Base-by-base conservation (phyloP, 1,140 invertebrate genomes). In the Heterodera schachtii region DNA sequence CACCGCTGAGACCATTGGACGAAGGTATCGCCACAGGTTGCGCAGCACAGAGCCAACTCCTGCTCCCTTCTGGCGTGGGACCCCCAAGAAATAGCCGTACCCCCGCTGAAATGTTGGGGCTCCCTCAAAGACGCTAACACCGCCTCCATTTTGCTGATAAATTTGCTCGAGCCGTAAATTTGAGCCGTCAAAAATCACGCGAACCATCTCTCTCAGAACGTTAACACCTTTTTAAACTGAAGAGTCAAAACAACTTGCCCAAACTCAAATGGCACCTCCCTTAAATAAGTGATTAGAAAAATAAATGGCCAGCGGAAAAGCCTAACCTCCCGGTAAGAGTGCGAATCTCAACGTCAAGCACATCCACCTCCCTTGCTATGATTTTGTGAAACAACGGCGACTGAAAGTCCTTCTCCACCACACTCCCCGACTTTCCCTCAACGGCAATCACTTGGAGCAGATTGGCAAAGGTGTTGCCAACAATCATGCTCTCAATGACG, bases 171-270 rank as follows among this genome's bases (percentile, higher is more conserved):
- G 9, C 3, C 46, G 19, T 57, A 73, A 47, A 5, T 57, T 31
- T n/a, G 60, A 21, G 46, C 44, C 57, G 80, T 81, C 79, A 21
- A 81, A 81, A 52, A 81, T 80, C 11, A 81, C 57, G 41, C 80
- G 78, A 7, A 77, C 67, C 79, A 81, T 81, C 81, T n/a, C n/a
- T n/a, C 67, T 57, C 47, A 21, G 19, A 64, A 64, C 4, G 57
- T 64, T 19, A 64, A 16, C 0, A 64, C 57, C 57, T 64, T 64
- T 64, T 64, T 60, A 64, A 64, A 64, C 57, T 64, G 57, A 64
- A 60, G 57, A 3, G 57, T 64, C 57, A 64, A 64, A 19, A 64
- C 57, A 19, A 64, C 57, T 19, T 64, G 57, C 0, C 57, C 57
- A 64, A 64, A 64, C 11, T 64, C 57, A 64, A 64, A 64, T 0